Evolutionary conservation across 2,888 invertebrate genomes (phyloP).

Genomic region (Phorcus lineatus): DNA sequence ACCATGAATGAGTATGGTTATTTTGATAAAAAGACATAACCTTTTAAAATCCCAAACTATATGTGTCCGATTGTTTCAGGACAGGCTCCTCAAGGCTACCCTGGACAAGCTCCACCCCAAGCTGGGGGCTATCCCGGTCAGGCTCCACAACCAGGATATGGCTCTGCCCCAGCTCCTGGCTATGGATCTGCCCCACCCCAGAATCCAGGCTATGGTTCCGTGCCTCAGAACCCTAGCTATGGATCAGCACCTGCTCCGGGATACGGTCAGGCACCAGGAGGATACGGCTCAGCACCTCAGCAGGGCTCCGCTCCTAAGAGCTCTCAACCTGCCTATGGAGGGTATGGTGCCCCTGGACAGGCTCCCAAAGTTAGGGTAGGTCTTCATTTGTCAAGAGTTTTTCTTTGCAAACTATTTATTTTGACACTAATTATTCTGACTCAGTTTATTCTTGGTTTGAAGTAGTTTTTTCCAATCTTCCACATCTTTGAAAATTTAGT

Average conservation of each 20-base stretch:
- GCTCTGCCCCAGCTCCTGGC: conserved; percentile 34
- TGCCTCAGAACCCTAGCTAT: conserved; percentile 29
- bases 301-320: conserved; percentile 31
- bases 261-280: conserved; percentile 23
- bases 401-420: no score
- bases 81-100: conserved; percentile 3
- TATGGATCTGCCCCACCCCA: conserved; percentile 35
- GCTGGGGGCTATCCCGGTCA: conserved; percentile 33
- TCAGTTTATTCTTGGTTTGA: no score
- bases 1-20: no score
- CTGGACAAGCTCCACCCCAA: not conserved
- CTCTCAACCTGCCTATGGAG: not conserved
- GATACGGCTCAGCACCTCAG: conserved; percentile 39
- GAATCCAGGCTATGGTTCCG: conserved; percentile 37
- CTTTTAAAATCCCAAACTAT: no score
- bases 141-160: conserved; percentile 36
- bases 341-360: conserved; percentile 33
- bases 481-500: no score
- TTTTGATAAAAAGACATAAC: no score
- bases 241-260: conserved; percentile 30
- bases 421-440: no score
- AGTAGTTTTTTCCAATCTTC: no score
- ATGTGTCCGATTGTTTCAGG: no score
- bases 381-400: no score
- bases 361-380: conserved; percentile 45